A percentile compares a stretch with the other conserved stretches of the same genome.
phyloP scores from a whole-genome alignment of 2,888 invertebrate species.

The Cosmopolites sordidus region DNA sequence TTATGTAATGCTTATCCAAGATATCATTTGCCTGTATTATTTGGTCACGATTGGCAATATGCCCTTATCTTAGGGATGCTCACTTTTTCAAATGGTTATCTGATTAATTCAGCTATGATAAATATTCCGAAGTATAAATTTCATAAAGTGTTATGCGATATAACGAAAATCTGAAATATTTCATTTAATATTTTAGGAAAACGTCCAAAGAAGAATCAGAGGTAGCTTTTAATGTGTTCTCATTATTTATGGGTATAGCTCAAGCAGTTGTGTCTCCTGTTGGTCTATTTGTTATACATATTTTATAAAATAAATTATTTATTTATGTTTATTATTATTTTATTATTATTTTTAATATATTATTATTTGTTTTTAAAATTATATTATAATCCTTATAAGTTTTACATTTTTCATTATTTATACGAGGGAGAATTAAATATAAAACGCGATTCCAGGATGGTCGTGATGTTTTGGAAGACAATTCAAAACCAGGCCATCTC shows the following conservation, averaged over 20 bases:
- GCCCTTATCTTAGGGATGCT: conserved; percentile 25
- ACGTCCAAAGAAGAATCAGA: conserved; percentile 8
- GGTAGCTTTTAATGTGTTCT: conserved; percentile 9
- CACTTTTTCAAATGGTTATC: conserved; percentile 25
- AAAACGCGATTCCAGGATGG: no score
- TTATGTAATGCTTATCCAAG: conserved; percentile 19
- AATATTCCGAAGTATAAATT: background rate
- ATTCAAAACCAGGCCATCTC: no score
- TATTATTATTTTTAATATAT: background rate
- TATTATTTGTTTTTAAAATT: background rate
- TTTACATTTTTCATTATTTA: background rate
- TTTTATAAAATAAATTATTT: conserved; percentile 11
- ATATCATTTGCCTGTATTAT: conserved; percentile 15
- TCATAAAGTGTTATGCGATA: no score
- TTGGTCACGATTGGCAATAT: conserved; percentile 20
- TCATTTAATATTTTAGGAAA: conserved; percentile 4
- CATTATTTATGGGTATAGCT: conserved; percentile 5
- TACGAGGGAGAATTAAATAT: no score
- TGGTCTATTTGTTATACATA: conserved; percentile 16
- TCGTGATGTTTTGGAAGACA: no score
- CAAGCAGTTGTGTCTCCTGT: conserved; percentile 8
- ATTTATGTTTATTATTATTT: background rate
- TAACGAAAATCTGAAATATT: no score
- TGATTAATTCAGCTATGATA: background rate
- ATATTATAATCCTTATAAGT: background rate